Conservation (phyloP, 2,113 vertebrate species). For the Odontesthes bonariensis region DNA sequence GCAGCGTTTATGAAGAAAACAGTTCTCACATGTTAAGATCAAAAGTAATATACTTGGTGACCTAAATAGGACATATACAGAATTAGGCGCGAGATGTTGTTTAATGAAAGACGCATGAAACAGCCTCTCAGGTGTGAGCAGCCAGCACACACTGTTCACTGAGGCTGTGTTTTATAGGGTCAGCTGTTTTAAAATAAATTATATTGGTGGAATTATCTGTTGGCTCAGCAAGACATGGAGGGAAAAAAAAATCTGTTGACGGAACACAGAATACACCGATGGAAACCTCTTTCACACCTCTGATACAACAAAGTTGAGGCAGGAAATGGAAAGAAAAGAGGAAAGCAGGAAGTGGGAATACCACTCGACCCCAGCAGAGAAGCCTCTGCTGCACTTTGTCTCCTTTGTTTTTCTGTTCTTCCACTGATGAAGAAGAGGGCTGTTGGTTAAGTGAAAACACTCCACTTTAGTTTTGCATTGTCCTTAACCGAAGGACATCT, state of each 20-base stretch:
- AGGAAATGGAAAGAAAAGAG: neutral
- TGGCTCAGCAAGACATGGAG: constrained; percentile 21
- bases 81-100: neutral
- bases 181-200: constrained; percentile 24
- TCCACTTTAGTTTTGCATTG: neutral
- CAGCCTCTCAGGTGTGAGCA: neutral
- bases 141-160: neutral
- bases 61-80: neutral
- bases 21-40: neutral
- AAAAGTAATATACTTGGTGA: neutral
- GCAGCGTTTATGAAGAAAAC: neutral
- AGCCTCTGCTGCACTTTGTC: neutral
- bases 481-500: neutral
- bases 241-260: constrained; percentile 40
- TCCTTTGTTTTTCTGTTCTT: neutral
- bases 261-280: constrained; percentile 21
- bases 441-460: constrained; percentile 10
- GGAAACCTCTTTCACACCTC: constrained; percentile 12
- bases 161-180: neutral
- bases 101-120: neutral
- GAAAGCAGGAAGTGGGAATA: neutral
- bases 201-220: constrained; percentile 23
- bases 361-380: no score
- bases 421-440: constrained; percentile 4
- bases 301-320: neutral